Conservation (phyloP, 2,113 vertebrate genomes). For the Bos indicus region DNA sequence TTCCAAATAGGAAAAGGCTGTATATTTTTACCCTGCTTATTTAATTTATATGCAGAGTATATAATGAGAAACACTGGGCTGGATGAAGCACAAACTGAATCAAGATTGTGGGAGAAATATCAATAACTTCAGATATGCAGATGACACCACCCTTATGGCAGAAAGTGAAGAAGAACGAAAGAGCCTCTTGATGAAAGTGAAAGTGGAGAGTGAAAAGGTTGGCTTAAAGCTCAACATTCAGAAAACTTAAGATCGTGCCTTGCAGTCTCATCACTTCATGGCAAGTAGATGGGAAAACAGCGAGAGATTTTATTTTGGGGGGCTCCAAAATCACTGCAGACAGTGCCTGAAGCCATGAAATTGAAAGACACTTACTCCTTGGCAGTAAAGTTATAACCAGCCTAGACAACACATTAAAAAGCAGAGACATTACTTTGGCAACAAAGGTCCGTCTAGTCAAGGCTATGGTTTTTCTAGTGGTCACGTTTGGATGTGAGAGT, state of each 20-base stretch:
- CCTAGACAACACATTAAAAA: neutral
- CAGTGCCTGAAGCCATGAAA: neutral
- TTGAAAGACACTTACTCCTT: neutral
- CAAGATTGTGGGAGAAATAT: neutral
- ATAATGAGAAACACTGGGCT: neutral
- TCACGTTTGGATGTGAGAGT: neutral
- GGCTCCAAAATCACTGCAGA: neutral
- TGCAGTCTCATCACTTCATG: neutral
- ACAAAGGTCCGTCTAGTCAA: neutral
- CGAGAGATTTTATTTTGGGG: fast-evolving
- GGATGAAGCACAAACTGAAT: neutral
- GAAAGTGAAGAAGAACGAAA: neutral
- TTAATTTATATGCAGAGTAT: neutral
- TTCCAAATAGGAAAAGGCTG: neutral
- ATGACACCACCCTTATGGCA: neutral
- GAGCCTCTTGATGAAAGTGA: neutral
- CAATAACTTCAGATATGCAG: neutral
- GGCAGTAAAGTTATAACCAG: neutral
- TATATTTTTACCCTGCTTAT: neutral
- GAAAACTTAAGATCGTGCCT: neutral
- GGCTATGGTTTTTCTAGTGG: neutral
- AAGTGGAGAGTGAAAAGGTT: neutral
- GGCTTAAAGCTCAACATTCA: neutral
- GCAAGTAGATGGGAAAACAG: neutral
- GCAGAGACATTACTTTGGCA: neutral